Percentiles rank a stretch among this genome's conserved stretches.
Conservation (phyloP, 2,797 vertebrate genomes). For the Kryptolebias ocellatus region DNA sequence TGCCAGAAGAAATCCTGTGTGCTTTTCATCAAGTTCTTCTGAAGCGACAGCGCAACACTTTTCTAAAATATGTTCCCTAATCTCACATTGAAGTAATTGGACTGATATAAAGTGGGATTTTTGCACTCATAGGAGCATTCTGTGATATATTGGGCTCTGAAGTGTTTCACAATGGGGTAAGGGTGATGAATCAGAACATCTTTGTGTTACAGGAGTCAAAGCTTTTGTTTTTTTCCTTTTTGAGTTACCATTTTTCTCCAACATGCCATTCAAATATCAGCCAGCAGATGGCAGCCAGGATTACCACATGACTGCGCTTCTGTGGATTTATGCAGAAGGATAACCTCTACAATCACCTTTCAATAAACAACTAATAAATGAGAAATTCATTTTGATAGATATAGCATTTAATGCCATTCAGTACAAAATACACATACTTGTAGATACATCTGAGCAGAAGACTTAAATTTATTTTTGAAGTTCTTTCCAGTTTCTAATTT, state of each 20-base stretch:
- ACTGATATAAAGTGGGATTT: not conserved
- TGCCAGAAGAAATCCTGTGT: too few species aligned
- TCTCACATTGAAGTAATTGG: not conserved
- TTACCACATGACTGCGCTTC: conserved; percentile 1
- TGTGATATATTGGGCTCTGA: too few species aligned
- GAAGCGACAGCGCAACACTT: too few species aligned
- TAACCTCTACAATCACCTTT: not conserved
- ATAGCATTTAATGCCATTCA: not conserved
- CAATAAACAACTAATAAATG: not conserved
- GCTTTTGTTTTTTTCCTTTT: too few species aligned
- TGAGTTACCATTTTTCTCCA: not conserved
- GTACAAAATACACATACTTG: not conserved
- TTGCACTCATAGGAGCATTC: too few species aligned
- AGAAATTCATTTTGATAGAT: not conserved
- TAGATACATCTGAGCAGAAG: not conserved
- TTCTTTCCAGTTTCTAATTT: not conserved
- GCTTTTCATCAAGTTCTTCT: too few species aligned
- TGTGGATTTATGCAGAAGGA: too few species aligned
- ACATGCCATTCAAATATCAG: not conserved
- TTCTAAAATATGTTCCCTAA: not conserved
- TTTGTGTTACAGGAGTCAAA: not conserved
- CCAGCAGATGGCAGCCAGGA: conserved; percentile 66
- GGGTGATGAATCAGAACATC: not conserved
- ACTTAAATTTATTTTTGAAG: not conserved
- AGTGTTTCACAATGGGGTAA: too few species aligned